Evolutionary conservation across 2,113 vertebrate genomes (phyloP), one percentile per base, ranked within the genome.

Genomic region (Python bivittatus): DNA sequence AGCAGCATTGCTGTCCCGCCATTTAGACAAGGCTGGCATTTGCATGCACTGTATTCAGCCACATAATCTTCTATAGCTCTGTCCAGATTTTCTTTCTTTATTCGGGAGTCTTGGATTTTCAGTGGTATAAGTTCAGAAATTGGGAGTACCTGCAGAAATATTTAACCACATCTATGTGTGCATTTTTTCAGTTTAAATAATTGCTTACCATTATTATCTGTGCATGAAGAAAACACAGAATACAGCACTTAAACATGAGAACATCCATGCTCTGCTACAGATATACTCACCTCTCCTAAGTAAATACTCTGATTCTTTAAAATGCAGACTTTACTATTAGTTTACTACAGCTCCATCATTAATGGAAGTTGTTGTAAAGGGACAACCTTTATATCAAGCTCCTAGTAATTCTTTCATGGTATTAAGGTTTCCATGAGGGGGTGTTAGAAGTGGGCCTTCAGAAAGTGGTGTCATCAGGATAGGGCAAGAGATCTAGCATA

Each of bases 21-120:
- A 6, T 99, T 99, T 22, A 97, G 97, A 88, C 98, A 99, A 0
- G 98, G 98, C 29, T 96, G 91, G 86, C 98, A 99, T 97, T 99
- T 99, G 93, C 97, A 98, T 33, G 96, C 88, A 25, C 84, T 99
- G 90, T 98, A 98, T 95, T 99, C 99, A 0, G 96, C 95, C 52
- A 98, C 29, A 11, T 99, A 99, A 7, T 99, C 98, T 6, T 95
- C 92, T 42, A 97, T 94, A 52, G 98, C 98, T 94, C 72, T 96
- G 95, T 98, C 98, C 91, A 99, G 88, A 95, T 99, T 98, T 84
- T 95, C 61, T 90, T 97, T 98, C 96, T 97, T 98, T 60, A 56
- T 5, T 53, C 97, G 95, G 0, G 98, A 97, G 0, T 97, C 91
- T 22, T 96, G 97, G 20, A 98, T 96, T 7, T 94, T 96, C 92